Evolutionary conservation across 2,888 invertebrate species (phyloP), one percentile per base, ranked within the genome.

Genomic region (Lasius platythorax): DNA sequence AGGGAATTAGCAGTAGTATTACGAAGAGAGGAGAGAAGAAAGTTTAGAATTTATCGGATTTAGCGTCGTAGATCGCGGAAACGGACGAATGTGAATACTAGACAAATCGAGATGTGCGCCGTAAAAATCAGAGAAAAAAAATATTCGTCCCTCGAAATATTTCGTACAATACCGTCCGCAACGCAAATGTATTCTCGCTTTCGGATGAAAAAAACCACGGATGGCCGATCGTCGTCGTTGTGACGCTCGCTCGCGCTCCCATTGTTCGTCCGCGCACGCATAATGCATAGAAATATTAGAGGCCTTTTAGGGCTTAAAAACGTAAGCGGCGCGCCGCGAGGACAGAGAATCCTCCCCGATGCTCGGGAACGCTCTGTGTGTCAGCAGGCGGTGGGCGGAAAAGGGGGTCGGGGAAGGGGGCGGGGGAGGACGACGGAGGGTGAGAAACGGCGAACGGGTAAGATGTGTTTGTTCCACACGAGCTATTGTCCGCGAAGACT

Each of bases 401-500:
- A 33, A 28, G 58, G 40, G 40, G 76, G 18, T 56, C 74, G 78
- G 3, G 0, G 30, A 3, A 33, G 61, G 56, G 72, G 28, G 63
- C 58, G 11, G 28, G 76, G 53, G 74, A 28, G 67, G 67, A 84
- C 83, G 82, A 72, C 85, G 76, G 84, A 87, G 88, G 88, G 91
- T 90, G 91, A 90, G 92, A 90, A 90, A 89, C 90, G 84, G 88
- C 84, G 89, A 90, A 89, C 87, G 90, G 88, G 90, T 92, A 93
- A 93, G 94, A 93, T 93, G 94, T 93, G 93, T 95, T 94, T 94
- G 94, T 94, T 94, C 94, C 94, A 94, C 93, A 94, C 94, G 92
- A 94, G 93, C 93, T 91, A 94, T 94, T 94, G 94, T 94, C 93
- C 92, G 91, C 91, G 89, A 91, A 92, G 93, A 92, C 93, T 93